Evolutionary conservation across 2,888 invertebrate species (phyloP), one percentile per base, ranked within the genome.

Genomic region (Heliconius hortense): DNA sequence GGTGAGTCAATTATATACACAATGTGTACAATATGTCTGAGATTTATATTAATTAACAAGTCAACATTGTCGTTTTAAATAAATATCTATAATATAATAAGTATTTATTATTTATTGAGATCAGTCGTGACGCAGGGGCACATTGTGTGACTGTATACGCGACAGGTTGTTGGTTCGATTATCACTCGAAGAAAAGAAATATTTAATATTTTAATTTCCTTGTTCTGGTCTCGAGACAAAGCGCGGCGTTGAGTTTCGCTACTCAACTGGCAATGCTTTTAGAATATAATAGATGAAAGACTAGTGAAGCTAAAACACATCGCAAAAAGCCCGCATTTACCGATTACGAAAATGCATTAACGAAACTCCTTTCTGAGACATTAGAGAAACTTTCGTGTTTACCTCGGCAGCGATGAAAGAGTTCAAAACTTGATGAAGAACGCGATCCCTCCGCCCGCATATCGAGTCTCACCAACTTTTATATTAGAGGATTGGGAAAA

Each of bases 371-470:
- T 78, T 69, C 75, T 68, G 80, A 72, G 77, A 79, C 77, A 74
- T 76, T 67, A 72, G 74, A 74, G 71, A 80, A 82, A 84, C 83
- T 84, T 48, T 48, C 83, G 82, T 89, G 86, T 91, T 90, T 90
- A 85, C 88, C 84, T 89, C 86, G 79, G 82, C 84, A 85, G 85
- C 82, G 78, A 72, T 83, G 84, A 88, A 89, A 88, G 86, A 90
- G 87, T 89, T 88, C 79, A 80, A 81, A 87, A 88, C 84, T 90
- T 86, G 80, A 82, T 82, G 84, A 86, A 88, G 86, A 85, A 85
- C 81, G 82, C 78, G 82, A 78, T 84, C 85, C 48, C 48, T 48
- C 82, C 79, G 88, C 92, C 92, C 92, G 93, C 92, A 93, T 93
- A 85, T 83, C 84, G 82, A 79, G 77, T 80, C 74, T 76, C 78